phyloP scores from a whole-genome alignment of 2,888 invertebrate genomes.

The Drosophila borborema region DNA sequence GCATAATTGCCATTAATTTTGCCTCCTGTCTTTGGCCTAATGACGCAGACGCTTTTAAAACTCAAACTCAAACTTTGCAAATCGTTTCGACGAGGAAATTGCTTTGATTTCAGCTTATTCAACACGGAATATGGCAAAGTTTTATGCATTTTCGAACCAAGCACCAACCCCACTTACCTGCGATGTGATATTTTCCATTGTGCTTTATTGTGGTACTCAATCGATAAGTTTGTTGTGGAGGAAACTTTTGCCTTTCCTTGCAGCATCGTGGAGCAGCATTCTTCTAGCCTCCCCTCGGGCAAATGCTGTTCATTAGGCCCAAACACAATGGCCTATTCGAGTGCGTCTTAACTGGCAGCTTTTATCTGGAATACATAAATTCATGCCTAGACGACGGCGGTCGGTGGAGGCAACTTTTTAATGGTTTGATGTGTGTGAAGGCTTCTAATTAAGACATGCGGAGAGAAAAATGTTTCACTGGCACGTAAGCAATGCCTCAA shows the following conservation, averaged over 20 bases:
- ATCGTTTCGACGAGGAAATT: slow-evolving; percentile 13
- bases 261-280: slow-evolving; percentile 37
- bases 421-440: slow-evolving; percentile 26
- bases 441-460: slow-evolving; percentile 81
- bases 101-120: slow-evolving; percentile 14
- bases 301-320: slow-evolving; percentile 64
- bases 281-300: slow-evolving; percentile 31
- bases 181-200: slow-evolving; percentile 37
- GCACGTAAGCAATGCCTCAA: slow-evolving; percentile 78
- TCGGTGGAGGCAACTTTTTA: slow-evolving; percentile 56
- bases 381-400: slow-evolving; percentile 47
- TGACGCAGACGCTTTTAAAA: slow-evolving; percentile 4
- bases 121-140: slow-evolving; percentile 27
- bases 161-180: slow-evolving; percentile 37
- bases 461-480: slow-evolving; percentile 73
- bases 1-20: background rate
- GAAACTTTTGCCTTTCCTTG: slow-evolving; percentile 47
- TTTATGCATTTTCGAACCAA: slow-evolving; percentile 23
- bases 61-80: slow-evolving; percentile 1
- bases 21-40: slow-evolving; percentile 1
- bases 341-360: slow-evolving; percentile 55
- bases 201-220: slow-evolving; percentile 40
- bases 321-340: slow-evolving; percentile 22
- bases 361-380: slow-evolving; percentile 76
- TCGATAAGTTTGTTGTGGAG: slow-evolving; percentile 49